Evolutionary conservation across 2,797 vertebrate species (phyloP), one percentile per base, ranked within the genome.

Genomic region (Euphonia xanthogaster): DNA sequence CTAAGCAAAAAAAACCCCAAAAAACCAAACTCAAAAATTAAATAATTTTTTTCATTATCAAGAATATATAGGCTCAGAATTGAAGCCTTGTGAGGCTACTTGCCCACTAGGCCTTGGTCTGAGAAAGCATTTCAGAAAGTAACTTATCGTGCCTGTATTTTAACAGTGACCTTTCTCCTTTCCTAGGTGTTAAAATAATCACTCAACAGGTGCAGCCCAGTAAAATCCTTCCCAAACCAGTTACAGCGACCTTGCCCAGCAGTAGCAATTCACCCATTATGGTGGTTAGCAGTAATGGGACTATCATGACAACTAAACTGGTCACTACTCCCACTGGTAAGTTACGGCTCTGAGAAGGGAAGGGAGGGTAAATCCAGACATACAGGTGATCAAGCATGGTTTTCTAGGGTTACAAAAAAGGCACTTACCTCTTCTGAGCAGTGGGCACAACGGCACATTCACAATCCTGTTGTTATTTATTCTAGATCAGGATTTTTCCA

Each of bases 201-300:
- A 99, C 99, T 71, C 99, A 99, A 95, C 99, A 99, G 98, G 98
- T 99, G 91, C 99, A 99, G 96, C 99, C 99, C 96, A 99, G 99
- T 97, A 99, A 99, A 98, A 99, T 99, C 97, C 98, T 99, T 86
- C 99, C 99, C 82, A 99, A 99, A 91, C 99, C 99, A n/a, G 98
- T 99, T 60, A 98, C 98, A 24, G 98, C 98, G 79, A 98, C 98
- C 78, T 96, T 99, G 94, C 98, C 99, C 93, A 98, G 99, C 98
- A 99, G 99, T 98, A 99, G 98, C 98, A 99, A 98, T 91, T 98
- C 99, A 25, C 99, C 99, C 91, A 99, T 99, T 96, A 99, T 99
- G 99, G 99, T 99, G 73, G 99, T 99, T 96, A 99, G 99, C 97
- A 99, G 99, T 98, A 99, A 99, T 58, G 99, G 99, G 73, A 99